phyloP scores from a whole-genome alignment of 2,888 invertebrate species.

The Athetis lepigone region DNA sequence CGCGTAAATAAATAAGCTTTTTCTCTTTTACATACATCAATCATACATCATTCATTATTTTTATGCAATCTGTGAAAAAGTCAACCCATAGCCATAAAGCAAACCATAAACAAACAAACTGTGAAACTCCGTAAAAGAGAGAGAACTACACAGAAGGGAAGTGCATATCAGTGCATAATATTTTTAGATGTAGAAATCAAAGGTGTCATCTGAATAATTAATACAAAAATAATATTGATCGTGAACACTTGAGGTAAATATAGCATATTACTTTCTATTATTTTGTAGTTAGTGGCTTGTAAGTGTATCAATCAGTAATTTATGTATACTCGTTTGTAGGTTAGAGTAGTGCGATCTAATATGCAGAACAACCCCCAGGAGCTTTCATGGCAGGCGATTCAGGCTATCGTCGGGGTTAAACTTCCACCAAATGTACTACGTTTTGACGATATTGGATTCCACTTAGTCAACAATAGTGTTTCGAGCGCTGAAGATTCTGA shows the following conservation, averaged over 20 bases:
- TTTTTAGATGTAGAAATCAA: conserved; percentile 91
- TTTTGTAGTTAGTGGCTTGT: conserved; percentile 57
- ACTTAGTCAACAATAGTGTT: conserved; percentile 85
- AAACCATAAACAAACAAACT: conserved; percentile 1
- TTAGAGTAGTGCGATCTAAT: conserved; percentile 90
- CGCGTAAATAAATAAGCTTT: too few species aligned
- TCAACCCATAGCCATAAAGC: conserved; percentile 18
- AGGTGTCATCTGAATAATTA: conserved; percentile 85
- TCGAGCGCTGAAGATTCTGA: conserved; percentile 88
- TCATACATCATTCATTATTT: too few species aligned
- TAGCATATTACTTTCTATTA: conserved; percentile 56
- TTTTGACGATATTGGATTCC: conserved; percentile 89
- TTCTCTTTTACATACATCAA: too few species aligned
- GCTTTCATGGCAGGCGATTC: conserved; percentile 91
- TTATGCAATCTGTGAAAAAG: neutral
- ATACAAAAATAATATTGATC: conserved; percentile 76
- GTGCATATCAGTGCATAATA: conserved; percentile 87
- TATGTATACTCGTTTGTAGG: conserved; percentile 89
- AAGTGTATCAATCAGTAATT: conserved; percentile 79
- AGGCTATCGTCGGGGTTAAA: conserved; percentile 90
- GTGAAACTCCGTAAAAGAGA: conserved; percentile 24
- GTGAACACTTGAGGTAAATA: conserved; percentile 85
- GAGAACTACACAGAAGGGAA: conserved; percentile 26
- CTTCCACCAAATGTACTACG: conserved; percentile 89
- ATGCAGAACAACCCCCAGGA: conserved; percentile 91